Evolutionary conservation across 92 coral and sea anemone genomes (phyloP).

Genomic region (Phenganax stokvisi): DNA sequence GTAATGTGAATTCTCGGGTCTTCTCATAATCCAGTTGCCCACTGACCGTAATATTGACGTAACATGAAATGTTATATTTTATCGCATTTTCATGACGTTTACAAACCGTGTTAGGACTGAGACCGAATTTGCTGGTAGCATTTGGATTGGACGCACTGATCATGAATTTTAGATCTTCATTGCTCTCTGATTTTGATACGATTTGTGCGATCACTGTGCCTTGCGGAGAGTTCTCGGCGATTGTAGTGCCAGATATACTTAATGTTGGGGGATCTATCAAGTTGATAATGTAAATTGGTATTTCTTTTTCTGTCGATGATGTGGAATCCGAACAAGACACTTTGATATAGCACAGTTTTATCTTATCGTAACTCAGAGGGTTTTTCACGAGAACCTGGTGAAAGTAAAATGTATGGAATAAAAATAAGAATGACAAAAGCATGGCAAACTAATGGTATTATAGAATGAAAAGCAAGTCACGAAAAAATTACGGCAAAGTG

Average conservation of each 20-base stretch:
- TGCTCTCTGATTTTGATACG: conserved; percentile 67
- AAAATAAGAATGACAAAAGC: too few species aligned
- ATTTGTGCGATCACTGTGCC: conserved; percentile 40
- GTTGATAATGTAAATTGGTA: conserved; percentile 21
- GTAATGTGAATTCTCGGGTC: conserved; percentile 46
- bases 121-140: conserved; percentile 53
- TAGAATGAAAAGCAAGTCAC: too few species aligned
- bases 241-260: neutral
- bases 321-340: conserved; percentile 60
- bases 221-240: conserved; percentile 18
- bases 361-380: conserved; percentile 55
- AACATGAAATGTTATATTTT: conserved; percentile 46
- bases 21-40: conserved; percentile 65
- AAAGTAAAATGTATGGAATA: too few species aligned
- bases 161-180: conserved; percentile 54
- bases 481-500: too few species aligned
- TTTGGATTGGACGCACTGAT: conserved; percentile 55
- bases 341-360: conserved; percentile 50
- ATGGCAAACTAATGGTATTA: too few species aligned
- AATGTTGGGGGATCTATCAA: conserved; percentile 32
- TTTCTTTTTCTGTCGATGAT: conserved; percentile 10
- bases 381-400: conserved; percentile 37
- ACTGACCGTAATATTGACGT: conserved; percentile 54
- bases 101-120: conserved; percentile 46
- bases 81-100: conserved; percentile 40